Evolutionary conservation across 2,888 invertebrate species (phyloP).

Genomic region (Lycocerus yunnanus): DNA sequence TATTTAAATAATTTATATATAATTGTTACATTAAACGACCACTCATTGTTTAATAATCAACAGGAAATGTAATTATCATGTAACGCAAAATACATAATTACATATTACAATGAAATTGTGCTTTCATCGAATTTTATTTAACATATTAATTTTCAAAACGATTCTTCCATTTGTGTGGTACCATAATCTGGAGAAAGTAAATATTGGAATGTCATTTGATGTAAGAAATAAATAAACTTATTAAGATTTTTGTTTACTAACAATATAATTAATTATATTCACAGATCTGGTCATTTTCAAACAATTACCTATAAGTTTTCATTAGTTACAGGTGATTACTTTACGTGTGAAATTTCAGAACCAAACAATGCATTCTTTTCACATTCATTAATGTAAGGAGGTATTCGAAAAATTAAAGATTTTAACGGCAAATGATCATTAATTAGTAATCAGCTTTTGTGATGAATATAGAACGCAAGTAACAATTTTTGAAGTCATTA

Average conservation of each 20-base stretch:
- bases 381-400: neutral
- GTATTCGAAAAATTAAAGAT: neutral
- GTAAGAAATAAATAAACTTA: neutral
- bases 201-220: neutral
- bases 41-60: constrained; percentile 3
- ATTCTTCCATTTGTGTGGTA: neutral
- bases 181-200: neutral
- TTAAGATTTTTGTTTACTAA: neutral
- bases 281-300: neutral
- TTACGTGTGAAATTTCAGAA: neutral
- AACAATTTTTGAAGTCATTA: neutral
- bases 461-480: neutral
- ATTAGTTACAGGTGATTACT: constrained; percentile 2
- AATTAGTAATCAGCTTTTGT: neutral
- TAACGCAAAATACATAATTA: constrained; percentile 2
- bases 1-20: neutral
- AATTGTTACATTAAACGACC: constrained; percentile 4
- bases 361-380: neutral
- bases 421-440: neutral
- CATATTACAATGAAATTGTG: neutral
- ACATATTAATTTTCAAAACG: neutral
- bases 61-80: constrained; percentile 4
- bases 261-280: neutral
- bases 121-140: neutral
- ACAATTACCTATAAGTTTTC: neutral